Conservation (phyloP, 2,113 vertebrate genomes). For the Megaceryle maxima region DNA sequence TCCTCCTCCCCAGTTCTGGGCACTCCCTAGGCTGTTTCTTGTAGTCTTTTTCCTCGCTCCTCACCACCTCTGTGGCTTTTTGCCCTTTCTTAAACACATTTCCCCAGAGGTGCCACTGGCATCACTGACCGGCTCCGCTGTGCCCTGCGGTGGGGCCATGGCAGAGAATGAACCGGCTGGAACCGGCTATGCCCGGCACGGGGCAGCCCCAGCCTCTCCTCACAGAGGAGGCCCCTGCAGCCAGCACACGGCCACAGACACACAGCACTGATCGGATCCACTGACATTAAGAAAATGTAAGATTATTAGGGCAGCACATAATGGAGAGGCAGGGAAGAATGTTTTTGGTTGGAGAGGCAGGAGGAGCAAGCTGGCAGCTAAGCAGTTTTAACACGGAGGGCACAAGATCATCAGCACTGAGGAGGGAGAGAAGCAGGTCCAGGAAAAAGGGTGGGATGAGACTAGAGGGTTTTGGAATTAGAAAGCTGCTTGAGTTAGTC, state of each 20-base stretch:
- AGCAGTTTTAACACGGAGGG: neutral
- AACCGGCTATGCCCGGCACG: fast-evolving
- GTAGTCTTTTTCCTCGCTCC: neutral
- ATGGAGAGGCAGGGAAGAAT: neutral
- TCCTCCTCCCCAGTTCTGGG: neutral
- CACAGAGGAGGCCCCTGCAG: neutral
- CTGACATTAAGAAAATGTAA: neutral
- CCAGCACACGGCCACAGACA: too few species aligned
- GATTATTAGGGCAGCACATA: neutral
- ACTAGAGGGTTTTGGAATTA: neutral
- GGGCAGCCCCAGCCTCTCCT: neutral
- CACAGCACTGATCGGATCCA: neutral
- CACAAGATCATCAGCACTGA: too few species aligned
- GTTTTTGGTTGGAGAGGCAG: neutral
- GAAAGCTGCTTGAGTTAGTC: neutral
- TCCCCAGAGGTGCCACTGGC: fast-evolving
- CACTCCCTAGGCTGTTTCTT: neutral
- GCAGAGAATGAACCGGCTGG: too few species aligned
- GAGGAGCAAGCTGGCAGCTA: neutral
- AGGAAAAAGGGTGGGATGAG: neutral
- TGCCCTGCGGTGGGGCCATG: neutral
- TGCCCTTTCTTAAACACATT: neutral
- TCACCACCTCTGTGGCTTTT: fast-evolving
- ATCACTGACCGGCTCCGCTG: fast-evolving
- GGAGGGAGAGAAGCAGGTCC: neutral